Base-by-base conservation (phyloP, 2,113 vertebrate genomes). In the Solea senegalensis region DNA sequence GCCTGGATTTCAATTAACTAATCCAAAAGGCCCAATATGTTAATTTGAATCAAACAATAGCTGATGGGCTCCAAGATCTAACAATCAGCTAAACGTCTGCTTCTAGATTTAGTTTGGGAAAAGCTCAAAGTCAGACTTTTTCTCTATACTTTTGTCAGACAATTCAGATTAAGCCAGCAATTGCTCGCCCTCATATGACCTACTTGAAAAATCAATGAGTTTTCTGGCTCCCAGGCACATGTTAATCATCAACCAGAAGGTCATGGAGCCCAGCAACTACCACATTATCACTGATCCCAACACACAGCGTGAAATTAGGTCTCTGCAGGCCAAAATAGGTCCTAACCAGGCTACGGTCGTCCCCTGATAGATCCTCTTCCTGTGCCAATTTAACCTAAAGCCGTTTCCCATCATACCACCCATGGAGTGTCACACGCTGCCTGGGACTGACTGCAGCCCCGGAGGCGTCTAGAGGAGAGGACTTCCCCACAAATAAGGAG, bases 341-440 rank as follows among this genome's bases (percentile, higher is more conserved):
- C 55, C 65, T 43, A 13, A 9, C 40, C 57, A 45, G 74, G 48
- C 60, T 27, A 3, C 64, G 60, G 46, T 0, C 9, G 41, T 46
- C 73, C 73, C 54, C 67, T 9, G 21, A 59, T 56, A 58, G 61
- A 15, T 40, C 40, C 41, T 77, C 69, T 80, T 88, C 73, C 85
- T 81, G 72, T 59, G 58, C 63, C 75, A 69, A 49, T 85, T 76
- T 58, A 69, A 65, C 80, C 78, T 12, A 15, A 57, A 77, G 84
- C 72, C 62, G 13, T 71, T 80, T 86, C 71, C 61, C 72, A 64
- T 68, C 74, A 69, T 58, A 34, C 86, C 86, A 86, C 84, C 87
- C 87, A 82, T 7, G 9, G 82, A 83, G 82, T 7, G 52, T 71
- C 65, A 66, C 82, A 60, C 12, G 14, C 69, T 8, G 39, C 64